Evolutionary conservation across 2,888 invertebrate genomes (phyloP), one percentile per base, ranked within the genome.

Genomic region (Callinectes sapidus): DNA sequence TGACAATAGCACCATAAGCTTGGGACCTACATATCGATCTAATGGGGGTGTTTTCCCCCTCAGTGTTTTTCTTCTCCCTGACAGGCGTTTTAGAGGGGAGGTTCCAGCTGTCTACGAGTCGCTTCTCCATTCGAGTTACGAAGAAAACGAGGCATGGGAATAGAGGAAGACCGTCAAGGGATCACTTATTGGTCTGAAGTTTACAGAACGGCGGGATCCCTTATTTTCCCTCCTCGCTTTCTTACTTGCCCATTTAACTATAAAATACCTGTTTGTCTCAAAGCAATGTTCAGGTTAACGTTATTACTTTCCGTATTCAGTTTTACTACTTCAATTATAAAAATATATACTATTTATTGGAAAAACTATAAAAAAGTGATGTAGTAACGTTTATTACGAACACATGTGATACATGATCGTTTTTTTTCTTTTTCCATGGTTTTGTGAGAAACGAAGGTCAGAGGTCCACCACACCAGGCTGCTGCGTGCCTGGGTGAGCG

Each of bases 21-120:
- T 35, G 66, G 61, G n/a, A 66, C 54, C 89, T 66, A 35, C n/a
- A n/a, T 18, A 18, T 66, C 54, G 66, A 66, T 39, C 66, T 66
- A 89, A 66, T 89, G 61, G 89, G 32, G 32, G 66, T 89, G 89
- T 89, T 89, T 89, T 89, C 89, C 81, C 77, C 81, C 81, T 48
- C 32, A 89, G 23, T 61, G 89, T 61, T 61, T 89, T 89, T 66
- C 35, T 35, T 35, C 87, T 14, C 42, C 54, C 23, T 87, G 48
- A 48, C 87, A 48, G 48, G 42, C 87, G 42, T 54, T 87, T 54
- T 87, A 42, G 81, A 81, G 81, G 81, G 35, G 35, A 81, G 81
- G 81, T 35, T 81, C 81, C 35, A 35, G 81, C 81, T 81, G 81
- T 81, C 81, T 81, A 81, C 81, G 35, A 35, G 81, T 32, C 81